Evolutionary conservation across 1,140 invertebrate species (phyloP).

Genomic region (Drosophila triauraria): DNA sequence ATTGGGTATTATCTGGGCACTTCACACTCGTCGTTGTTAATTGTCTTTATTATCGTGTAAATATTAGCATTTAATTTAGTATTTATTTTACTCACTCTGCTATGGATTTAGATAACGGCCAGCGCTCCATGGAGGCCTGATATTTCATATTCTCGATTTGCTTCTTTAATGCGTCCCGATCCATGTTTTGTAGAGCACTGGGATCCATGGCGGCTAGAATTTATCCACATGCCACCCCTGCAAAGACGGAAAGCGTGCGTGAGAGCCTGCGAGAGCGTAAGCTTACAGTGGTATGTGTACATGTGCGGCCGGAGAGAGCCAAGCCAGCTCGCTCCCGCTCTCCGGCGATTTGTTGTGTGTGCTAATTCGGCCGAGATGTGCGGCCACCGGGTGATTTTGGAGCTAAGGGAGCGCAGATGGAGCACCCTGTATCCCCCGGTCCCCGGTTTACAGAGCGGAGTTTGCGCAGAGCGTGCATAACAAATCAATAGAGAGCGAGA

Average conservation of each 20-base stretch:
- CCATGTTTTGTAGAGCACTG: constrained; percentile 97
- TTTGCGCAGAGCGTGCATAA: constrained; percentile 62
- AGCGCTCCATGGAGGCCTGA: constrained; percentile 97
- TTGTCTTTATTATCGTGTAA: constrained; percentile 1
- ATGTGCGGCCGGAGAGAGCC: constrained; percentile 11
- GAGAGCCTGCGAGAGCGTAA: constrained; percentile 36
- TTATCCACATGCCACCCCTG: constrained; percentile 85
- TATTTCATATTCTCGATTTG: constrained; percentile 99
- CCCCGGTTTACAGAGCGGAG: constrained; percentile 42
- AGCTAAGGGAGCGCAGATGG: not conserved
- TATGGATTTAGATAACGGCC: constrained; percentile 96
- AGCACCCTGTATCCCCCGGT: constrained; percentile 57
- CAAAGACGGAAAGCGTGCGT: constrained; percentile 59
- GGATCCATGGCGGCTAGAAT: constrained; percentile 90
- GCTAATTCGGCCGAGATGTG: constrained; percentile 32
- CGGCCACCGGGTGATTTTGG: constrained; percentile 20
- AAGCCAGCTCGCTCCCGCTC: not conserved
- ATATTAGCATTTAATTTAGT: constrained; percentile 15
- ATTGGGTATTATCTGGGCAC: not conserved
- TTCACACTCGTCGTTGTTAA: not conserved
- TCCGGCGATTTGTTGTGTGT: constrained; percentile 18
- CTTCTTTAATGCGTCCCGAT: constrained; percentile 98
- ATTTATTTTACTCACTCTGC: constrained; percentile 92
- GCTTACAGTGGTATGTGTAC: not conserved
- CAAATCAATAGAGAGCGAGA: constrained; percentile 63